Evolutionary conservation across 2,797 vertebrate genomes (phyloP), one percentile per base, ranked within the genome.

Genomic region (Paramormyrops hopkinsi): DNA sequence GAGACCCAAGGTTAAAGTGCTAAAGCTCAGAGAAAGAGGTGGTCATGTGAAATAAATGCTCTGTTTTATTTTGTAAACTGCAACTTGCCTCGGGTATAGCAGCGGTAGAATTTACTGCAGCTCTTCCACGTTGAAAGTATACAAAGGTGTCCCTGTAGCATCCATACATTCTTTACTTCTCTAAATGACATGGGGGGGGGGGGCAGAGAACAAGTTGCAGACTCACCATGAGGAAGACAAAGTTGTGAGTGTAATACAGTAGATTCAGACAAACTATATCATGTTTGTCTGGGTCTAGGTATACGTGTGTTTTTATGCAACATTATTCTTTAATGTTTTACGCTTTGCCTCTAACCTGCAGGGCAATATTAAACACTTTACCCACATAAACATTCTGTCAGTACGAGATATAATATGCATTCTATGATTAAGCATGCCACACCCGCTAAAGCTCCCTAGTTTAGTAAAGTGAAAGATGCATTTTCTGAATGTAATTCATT

Each of bases 331-430:
- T 62, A 9, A 85, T 11, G 9, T 87, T 79, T 51, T 29, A 87
- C 4, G 1, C 29, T n/a, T 46, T 87, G 48, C 89, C 89, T 79
- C 84, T 82, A 87, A 54, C 85, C 51, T 87, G 89, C 41, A 83
- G 89, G 73, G 86, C 73, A 89, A 44, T 87, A 37, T 89, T 37
- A 82, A 87, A 87, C 19, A n/a, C 8, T 51, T 33, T 46, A 54
- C 84, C 86, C 41, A 84, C 41, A 69, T 19, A 19, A 54, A 88
- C 83, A 53, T 22, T 44, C 79, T 48, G 41, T 44, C 56, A 86
- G n/a, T 86, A 29, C 8, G 11, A 29, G 73, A 76, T 37, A 76
- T 19, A 76, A 41, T 76, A 65, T 19, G 59, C 46, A 85, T 59
- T 54, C 50, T 54, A 41, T 19, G 37, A 17, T 41, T 37, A 76